A percentile compares a stretch with the other conserved stretches of the same genome.
These are phyloP conservation scores for Diglossa cyanea DNA, from an alignment of 2,797 vertebrate species.

Conservation along the genomic window DNA sequence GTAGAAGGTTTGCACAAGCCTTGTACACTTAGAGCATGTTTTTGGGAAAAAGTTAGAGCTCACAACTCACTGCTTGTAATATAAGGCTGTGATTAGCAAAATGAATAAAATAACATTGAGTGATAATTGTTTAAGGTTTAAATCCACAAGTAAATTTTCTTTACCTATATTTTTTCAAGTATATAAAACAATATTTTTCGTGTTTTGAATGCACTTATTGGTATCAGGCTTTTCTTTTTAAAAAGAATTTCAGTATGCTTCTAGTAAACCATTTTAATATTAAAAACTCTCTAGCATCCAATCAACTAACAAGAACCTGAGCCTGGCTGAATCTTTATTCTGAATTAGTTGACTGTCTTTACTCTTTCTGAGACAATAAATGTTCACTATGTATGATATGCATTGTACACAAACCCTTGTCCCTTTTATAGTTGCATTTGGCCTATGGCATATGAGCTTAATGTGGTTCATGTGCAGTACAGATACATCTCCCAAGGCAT, in stretches of 20 bases:
- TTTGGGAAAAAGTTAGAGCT: not conserved
- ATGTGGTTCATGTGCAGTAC: accelerated
- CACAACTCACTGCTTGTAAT: not conserved
- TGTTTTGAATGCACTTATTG: not conserved
- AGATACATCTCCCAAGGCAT: not conserved
- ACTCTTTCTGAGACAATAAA: not conserved
- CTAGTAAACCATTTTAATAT: not conserved
- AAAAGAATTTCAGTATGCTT: not conserved
- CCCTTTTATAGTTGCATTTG: not conserved
- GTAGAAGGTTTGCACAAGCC: not conserved
- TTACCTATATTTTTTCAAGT: not conserved
- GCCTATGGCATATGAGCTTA: not conserved
- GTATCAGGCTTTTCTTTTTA: not conserved
- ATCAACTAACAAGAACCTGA: not conserved
- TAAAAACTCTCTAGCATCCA: not conserved
- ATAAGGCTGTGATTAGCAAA: not conserved
- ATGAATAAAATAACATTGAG: not conserved
- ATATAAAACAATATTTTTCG: not conserved
- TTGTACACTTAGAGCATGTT: not conserved
- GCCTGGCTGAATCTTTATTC: not conserved
- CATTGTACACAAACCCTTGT: not conserved
- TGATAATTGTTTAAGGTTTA: not conserved
- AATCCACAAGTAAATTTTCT: not conserved
- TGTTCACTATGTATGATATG: not conserved
- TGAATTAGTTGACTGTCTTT: not conserved